Evolutionary conservation across 2,797 vertebrate species (phyloP), one percentile per base, ranked within the genome.

Genomic region (Arrhamphus sclerolepis): DNA sequence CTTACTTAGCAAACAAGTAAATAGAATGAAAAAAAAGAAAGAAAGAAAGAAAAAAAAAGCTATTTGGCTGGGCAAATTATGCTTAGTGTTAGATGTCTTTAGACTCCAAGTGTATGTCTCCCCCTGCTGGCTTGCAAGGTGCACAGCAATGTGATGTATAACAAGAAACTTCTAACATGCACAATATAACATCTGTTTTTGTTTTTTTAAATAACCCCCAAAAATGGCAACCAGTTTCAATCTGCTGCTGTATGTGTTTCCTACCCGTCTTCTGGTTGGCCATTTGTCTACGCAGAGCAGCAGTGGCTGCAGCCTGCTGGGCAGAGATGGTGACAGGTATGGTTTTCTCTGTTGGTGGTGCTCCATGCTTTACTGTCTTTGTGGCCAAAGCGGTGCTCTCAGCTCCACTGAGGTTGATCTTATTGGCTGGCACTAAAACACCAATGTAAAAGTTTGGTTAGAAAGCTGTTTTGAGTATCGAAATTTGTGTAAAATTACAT

Each of bases 321-420:
- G 96, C 95, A 0, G 96, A 87, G 26, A 95, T 74, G 7, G 91
- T 77, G 64, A 93, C 91, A 5, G 94, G 87, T 10, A 91, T 66
- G 41, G 61, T 40, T 74, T 81, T 92, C 73, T 93, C 93, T 0
- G 60, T 29, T 4, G 90, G 89, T 3, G 95, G 95, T 0, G 96
- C 95, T 1, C 96, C 95, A 0, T 98, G 96, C 64, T 97, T 98
- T 56, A 98, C 96, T 0, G 96, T 98, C 87, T 97, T 98, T 5
- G 97, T 97, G 26, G 94, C 95, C 5, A 98, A 91, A 68, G 95
- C 94, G 0, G 97, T 96, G 85, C 95, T 97, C 20, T 99, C 97
- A 0, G 96, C 94, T 1, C 95, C 95, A 0, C 92, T 94, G 22
- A 95, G 92, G 81, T 92, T 91, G 62, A 95, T 91, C 86, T 93